These are phyloP conservation scores for Euleptes europaea DNA, from an alignment of 2,113 vertebrate genomes.

Conservation along the genomic window DNA sequence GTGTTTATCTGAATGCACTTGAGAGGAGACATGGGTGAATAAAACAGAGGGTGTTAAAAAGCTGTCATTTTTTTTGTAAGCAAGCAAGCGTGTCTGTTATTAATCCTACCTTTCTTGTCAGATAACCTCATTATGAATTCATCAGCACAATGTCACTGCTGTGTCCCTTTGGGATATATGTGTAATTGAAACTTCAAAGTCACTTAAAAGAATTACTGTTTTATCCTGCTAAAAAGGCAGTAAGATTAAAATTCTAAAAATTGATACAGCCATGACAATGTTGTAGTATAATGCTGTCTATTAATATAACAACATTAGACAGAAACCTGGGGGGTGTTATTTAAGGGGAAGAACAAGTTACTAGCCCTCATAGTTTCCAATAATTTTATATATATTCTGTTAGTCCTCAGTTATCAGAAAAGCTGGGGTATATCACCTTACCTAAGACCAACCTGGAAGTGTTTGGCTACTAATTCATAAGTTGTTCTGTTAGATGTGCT, in stretches of 20 bases:
- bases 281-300: not conserved
- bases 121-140: constrained; percentile 64
- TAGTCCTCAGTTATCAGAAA: too few relatives aligned
- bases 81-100: constrained; percentile 52
- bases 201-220: constrained; percentile 57
- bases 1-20: not conserved
- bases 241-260: constrained; percentile 35
- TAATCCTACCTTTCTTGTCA: constrained; percentile 61
- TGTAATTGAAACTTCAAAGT: constrained; percentile 68
- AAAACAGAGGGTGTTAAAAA: constrained; percentile 41
- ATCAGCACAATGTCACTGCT: constrained; percentile 65
- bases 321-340: not conserved
- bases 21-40: constrained; percentile 6
- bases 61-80: constrained; percentile 16
- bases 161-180: constrained; percentile 37
- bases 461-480: too few relatives aligned
- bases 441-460: too few relatives aligned
- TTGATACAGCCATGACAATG: not conserved
- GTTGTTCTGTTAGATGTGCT: too few relatives aligned
- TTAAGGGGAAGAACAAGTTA: not conserved
- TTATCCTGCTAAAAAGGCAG: constrained; percentile 43
- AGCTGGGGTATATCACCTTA: too few relatives aligned
- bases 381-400: not conserved
- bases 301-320: not conserved
- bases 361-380: not conserved